Conservation (phyloP, 2,113 vertebrate species). For the Syngnathus scovelli region DNA sequence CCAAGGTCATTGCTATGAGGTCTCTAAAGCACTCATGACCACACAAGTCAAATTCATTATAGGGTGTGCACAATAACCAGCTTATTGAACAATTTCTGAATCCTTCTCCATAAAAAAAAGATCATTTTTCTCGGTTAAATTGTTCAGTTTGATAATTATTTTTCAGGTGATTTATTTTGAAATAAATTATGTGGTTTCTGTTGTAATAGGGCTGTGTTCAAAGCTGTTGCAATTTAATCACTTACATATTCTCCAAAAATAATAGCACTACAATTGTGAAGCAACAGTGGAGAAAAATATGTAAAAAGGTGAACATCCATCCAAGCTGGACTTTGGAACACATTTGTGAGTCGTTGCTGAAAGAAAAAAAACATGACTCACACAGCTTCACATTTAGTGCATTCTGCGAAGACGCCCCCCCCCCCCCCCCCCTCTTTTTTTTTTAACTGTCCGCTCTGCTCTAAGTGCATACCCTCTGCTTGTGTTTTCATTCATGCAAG, state of each 20-base stretch:
- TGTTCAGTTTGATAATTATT: background rate
- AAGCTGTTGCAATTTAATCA: background rate
- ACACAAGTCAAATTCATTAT: constrained; percentile 5
- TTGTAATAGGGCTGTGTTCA: background rate
- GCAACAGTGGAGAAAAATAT: constrained; percentile 9
- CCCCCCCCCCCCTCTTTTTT: too few relatives aligned
- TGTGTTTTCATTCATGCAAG: background rate
- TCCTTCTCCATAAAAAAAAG: background rate
- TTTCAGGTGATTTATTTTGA: too few relatives aligned
- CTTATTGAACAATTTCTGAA: background rate
- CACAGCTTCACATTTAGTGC: background rate
- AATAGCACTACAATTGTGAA: constrained; percentile 11
- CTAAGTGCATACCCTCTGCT: background rate
- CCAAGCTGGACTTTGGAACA: constrained; percentile 10
- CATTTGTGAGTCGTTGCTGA: constrained; percentile 27
- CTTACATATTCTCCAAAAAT: background rate
- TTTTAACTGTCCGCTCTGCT: background rate
- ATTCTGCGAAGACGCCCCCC: background rate
- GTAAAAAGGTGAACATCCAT: constrained; percentile 29
- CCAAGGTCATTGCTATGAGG: constrained; percentile 27
- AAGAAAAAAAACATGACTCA: constrained; percentile 45
- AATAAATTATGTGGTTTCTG: background rate
- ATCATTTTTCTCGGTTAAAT: background rate
- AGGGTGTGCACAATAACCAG: background rate
- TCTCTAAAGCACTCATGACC: constrained; percentile 13